These are phyloP conservation scores for Syngnathus acus DNA, from an alignment of 2,797 vertebrate species.

Conservation along the genomic window DNA sequence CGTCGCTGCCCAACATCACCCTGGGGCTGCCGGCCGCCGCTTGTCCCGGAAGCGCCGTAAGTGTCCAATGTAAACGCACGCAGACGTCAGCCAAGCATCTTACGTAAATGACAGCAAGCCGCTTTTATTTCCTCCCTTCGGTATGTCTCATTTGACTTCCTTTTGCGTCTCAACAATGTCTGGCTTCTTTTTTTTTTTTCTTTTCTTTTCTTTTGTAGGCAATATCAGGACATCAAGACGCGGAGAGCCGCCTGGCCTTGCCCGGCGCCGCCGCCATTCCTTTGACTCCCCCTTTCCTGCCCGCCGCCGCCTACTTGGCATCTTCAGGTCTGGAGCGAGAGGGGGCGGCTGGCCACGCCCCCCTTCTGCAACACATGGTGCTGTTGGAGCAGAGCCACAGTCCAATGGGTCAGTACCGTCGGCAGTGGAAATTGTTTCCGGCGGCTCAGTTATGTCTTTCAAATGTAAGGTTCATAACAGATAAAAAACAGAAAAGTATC, in stretches of 20 bases:
- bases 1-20: constrained; percentile 95
- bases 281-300: constrained; percentile 75
- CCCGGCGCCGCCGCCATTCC: constrained; percentile 72
- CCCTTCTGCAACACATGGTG: constrained; percentile 92
- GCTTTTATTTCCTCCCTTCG: background rate
- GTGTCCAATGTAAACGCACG: constrained; percentile 29
- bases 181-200: constrained; percentile 7
- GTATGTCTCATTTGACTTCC: constrained; percentile 32
- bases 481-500: too few species aligned
- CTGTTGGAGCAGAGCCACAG: constrained; percentile 87
- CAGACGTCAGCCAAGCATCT: background rate
- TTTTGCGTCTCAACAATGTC: constrained; percentile 11
- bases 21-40: constrained; percentile 90
- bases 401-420: constrained; percentile 72
- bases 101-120: background rate
- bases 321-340: constrained; percentile 81
- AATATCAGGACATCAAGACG: constrained; percentile 78
- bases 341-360: constrained; percentile 71
- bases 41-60: constrained; percentile 78
- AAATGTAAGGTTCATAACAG: too few species aligned
- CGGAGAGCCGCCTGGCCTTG: constrained; percentile 77
- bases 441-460: too few species aligned
- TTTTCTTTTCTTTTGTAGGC: constrained; percentile 60
- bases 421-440: background rate
- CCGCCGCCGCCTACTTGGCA: constrained; percentile 83